These are phyloP conservation scores for Cranoglanis bouderius DNA, from an alignment of 2,113 vertebrate species.

Conservation along the genomic window DNA sequence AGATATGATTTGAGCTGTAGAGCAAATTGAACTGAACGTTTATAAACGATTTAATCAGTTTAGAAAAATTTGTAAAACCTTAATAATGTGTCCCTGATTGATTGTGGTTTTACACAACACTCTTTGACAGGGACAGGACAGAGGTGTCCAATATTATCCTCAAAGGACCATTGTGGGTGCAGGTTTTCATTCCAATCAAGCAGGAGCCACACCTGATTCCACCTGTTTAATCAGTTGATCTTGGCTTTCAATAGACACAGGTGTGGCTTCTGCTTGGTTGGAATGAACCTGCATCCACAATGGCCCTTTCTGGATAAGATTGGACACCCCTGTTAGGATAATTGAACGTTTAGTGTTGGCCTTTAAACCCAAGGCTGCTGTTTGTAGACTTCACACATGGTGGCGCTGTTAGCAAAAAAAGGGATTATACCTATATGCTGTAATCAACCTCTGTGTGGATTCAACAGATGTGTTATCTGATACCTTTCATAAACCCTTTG, in stretches of 20 bases:
- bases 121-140: too few relatives aligned
- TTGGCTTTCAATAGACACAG: too few relatives aligned
- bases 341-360: not conserved
- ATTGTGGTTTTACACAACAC: not conserved
- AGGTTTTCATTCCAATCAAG: too few relatives aligned
- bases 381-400: slow-evolving; percentile 55
- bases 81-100: not conserved
- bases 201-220: too few relatives aligned
- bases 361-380: slow-evolving; percentile 16
- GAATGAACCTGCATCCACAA: too few relatives aligned
- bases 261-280: too few relatives aligned
- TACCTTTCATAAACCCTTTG: not conserved
- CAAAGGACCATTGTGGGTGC: too few relatives aligned
- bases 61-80: not conserved
- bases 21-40: not conserved
- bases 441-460: not conserved
- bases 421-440: too few relatives aligned
- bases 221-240: too few relatives aligned
- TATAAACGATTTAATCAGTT: not conserved
- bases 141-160: too few relatives aligned
- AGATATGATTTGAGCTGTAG: not conserved
- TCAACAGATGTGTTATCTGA: not conserved
- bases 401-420: slow-evolving; percentile 54
- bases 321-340: not conserved
- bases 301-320: too few relatives aligned